Evolutionary conservation across 2,888 invertebrate species (phyloP).

Genomic region (Lasioglossum oenotherae): DNA sequence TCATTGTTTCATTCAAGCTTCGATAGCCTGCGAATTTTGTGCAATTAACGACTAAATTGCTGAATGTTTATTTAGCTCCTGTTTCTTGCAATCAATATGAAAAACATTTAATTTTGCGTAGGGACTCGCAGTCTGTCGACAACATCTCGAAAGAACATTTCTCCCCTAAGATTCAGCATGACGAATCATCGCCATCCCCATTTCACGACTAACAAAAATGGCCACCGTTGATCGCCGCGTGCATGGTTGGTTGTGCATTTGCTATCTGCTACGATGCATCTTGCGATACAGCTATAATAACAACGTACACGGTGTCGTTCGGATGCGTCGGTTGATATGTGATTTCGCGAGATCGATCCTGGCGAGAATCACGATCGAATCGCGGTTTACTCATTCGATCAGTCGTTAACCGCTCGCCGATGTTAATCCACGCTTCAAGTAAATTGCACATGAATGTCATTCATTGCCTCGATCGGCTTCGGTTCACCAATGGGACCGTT

Average conservation of each 20-base stretch:
- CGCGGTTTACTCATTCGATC: conserved; percentile 4
- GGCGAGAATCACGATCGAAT: neutral
- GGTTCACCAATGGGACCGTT: neutral
- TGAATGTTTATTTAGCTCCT: neutral
- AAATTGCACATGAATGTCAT: conserved; percentile 22
- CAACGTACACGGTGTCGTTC: neutral
- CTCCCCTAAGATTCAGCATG: neutral
- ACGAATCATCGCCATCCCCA: neutral
- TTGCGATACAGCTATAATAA: conserved; percentile 26
- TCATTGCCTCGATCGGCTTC: conserved; percentile 24
- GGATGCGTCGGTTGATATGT: neutral
- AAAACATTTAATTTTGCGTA: neutral
- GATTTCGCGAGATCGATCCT: conserved; percentile 1
- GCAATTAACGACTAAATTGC: neutral
- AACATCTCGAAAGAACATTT: neutral
- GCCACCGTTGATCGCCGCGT: neutral
- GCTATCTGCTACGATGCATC: conserved; percentile 7
- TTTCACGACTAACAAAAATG: conserved; percentile 14
- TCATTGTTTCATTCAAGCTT: neutral
- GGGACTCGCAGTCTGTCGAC: neutral
- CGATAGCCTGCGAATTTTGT: neutral
- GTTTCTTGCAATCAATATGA: neutral
- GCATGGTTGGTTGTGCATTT: conserved; percentile 26
- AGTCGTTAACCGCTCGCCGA: neutral
- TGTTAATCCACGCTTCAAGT: conserved; percentile 23